A percentile compares a stretch with the other conserved stretches of the same genome.
Conservation (phyloP, 1,140 invertebrate genomes). For the Cyclargus thomasi region DNA sequence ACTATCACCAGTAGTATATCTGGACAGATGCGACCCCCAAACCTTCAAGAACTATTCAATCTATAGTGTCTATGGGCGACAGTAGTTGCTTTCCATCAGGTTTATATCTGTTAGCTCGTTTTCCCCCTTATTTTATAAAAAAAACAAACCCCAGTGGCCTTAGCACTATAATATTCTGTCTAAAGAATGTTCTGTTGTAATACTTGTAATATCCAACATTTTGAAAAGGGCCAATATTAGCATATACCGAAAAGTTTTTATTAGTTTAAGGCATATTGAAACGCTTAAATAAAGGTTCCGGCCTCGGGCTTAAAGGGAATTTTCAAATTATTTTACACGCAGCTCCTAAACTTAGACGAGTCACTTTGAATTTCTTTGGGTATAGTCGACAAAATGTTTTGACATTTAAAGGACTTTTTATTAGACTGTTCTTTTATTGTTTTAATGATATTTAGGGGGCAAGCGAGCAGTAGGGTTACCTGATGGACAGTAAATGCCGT, state of each 20-base stretch:
- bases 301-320: background rate
- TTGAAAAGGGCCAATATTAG: conserved; percentile 12
- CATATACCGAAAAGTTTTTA: conserved; percentile 12
- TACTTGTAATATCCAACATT: background rate
- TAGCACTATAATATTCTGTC: background rate
- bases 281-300: background rate
- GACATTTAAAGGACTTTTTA: too few relatives aligned
- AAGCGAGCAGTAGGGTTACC: too few relatives aligned
- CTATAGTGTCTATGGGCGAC: too few relatives aligned
- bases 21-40: too few relatives aligned
- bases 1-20: too few relatives aligned
- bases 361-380: background rate
- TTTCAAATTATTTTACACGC: conserved; percentile 4
- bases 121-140: background rate
- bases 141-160: background rate
- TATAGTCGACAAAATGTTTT: background rate
- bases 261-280: conserved; percentile 1
- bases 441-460: too few relatives aligned
- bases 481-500: too few relatives aligned
- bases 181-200: background rate
- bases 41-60: too few relatives aligned
- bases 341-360: background rate
- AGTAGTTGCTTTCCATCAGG: too few relatives aligned
- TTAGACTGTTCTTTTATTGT: too few relatives aligned
- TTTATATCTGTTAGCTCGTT: too few relatives aligned